Evolutionary conservation across 2,113 vertebrate species (phyloP), one percentile per base, ranked within the genome.

Genomic region (Ascaphus truei): DNA sequence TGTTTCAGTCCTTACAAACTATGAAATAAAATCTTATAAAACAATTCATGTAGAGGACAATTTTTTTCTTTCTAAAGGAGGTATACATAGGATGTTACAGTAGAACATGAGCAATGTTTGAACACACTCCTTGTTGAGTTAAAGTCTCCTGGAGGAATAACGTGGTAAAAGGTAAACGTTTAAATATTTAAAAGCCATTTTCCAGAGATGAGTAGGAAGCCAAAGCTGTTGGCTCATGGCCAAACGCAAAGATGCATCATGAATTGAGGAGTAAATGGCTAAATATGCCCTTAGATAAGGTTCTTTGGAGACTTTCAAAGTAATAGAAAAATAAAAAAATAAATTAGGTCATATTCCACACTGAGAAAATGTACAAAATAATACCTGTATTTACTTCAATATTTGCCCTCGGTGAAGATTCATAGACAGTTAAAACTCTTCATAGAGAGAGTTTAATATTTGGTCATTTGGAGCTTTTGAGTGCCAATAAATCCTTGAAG

Each of bases 181-280:
- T 71, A 55, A 71, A 56, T 58, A 68, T 47, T 73, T 69, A 72
- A 56, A 26, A 55, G 1, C 4, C 3, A 63, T 57, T 9, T 50
- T 62, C 34, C 25, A 62, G 0, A 0, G 34, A 67, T 31, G 65
- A 74, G 43, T 20, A 62, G 2, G 22, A 75, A 78, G 71, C 37
- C 8, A 71, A 69, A n/a, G 13, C 5, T 71, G 13, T 0, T 26
- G 31, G 52, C 16, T 72, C 18, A 7, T 52, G 15, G 26, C 31
- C 57, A 29, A 74, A 78, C 4, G 5, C 27, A 77, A 43, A 26
- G 11, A 56, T 0, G 3, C 39, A 69, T 34, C 4, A 62, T 2
- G 1, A 53, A 73, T 67, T 63, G 56, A 47, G 30, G 18, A 58
- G 16, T 33, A 74, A 34, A 62, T 48, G 39, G 20, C 60, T 51